Evolutionary conservation across 30 jellyfish, hydroid and myxozoan species (phyloP).

Genomic region (Aurelia sp.): DNA sequence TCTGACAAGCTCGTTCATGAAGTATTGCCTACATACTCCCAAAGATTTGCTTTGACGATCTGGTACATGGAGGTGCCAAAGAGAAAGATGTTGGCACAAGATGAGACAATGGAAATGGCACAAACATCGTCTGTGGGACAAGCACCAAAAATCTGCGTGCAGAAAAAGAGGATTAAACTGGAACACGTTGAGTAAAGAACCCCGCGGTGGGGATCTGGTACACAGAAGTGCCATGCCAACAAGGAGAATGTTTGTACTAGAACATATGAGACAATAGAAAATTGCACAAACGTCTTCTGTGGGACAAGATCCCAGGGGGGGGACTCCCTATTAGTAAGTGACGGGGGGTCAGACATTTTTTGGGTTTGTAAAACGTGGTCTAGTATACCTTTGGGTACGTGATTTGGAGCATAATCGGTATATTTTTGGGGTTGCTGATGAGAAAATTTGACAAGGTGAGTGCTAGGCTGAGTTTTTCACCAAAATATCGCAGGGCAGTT

Average conservation of each 20-base stretch:
- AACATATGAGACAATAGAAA: no score
- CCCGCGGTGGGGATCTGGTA: not conserved
- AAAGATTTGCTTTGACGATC: slow-evolving; percentile 53
- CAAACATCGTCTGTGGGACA: not conserved
- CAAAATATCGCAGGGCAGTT: no score
- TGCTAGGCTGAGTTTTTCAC: no score
- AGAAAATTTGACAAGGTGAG: no score
- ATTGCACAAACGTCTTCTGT: no score
- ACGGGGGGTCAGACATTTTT: no score
- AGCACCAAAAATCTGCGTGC: slow-evolving; percentile 41
- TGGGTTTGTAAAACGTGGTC: no score
- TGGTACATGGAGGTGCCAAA: slow-evolving; percentile 70
- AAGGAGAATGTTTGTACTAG: not conserved
- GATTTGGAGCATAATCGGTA: no score
- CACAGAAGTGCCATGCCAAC: not conserved
- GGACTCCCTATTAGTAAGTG: no score
- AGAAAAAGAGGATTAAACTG: slow-evolving; percentile 18
- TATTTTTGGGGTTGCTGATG: no score
- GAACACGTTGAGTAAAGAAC: slow-evolving; percentile 1
- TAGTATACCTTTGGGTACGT: no score
- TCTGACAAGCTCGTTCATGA: slow-evolving; percentile 59
- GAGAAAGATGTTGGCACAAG: slow-evolving; percentile 18
- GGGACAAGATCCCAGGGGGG: no score
- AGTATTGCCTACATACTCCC: slow-evolving; percentile 40
- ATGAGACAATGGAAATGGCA: slow-evolving; percentile 10